phyloP scores from a whole-genome alignment of 2,888 invertebrate species.

The Neoitamus cyanurus region DNA sequence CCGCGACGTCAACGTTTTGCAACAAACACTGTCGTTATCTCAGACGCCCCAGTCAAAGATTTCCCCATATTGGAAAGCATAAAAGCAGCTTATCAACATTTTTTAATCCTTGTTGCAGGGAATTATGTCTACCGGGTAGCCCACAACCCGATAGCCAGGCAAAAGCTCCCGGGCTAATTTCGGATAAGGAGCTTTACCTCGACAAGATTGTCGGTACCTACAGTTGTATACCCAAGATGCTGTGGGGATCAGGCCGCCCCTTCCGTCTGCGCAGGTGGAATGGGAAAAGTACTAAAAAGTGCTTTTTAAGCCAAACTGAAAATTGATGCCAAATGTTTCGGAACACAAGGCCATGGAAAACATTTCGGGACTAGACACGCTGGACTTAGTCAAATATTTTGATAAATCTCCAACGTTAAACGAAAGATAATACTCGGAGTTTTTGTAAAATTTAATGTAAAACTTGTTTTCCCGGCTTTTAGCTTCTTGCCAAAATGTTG shows the following conservation, averaged over 20 bases:
- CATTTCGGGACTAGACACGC: background rate
- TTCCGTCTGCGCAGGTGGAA: background rate
- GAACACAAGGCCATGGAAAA: background rate
- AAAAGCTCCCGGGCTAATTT: conserved; percentile 18
- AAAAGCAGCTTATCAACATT: conserved; percentile 18
- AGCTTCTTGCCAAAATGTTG: conserved; percentile 25
- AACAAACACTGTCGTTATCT: background rate
- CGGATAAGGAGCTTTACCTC: conserved; percentile 11
- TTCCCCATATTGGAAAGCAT: conserved; percentile 12
- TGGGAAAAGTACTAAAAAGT: background rate
- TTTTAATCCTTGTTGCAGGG: background rate
- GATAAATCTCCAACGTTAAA: conserved; percentile 34
- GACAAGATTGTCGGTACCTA: background rate
- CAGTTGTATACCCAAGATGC: background rate
- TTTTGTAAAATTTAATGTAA: conserved; percentile 15
- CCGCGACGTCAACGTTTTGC: background rate
- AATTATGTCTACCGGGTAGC: background rate
- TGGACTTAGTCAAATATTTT: conserved; percentile 19
- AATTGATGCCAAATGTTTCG: conserved; percentile 21
- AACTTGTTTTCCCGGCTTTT: conserved; percentile 18
- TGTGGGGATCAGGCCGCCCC: background rate
- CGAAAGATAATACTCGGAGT: conserved; percentile 7
- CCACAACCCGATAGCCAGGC: background rate
- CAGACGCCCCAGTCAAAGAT: background rate
- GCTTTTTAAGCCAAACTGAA: conserved; percentile 28